phyloP scores from a whole-genome alignment of 2,797 vertebrate species.

The Pipistrellus pygmaeus region DNA sequence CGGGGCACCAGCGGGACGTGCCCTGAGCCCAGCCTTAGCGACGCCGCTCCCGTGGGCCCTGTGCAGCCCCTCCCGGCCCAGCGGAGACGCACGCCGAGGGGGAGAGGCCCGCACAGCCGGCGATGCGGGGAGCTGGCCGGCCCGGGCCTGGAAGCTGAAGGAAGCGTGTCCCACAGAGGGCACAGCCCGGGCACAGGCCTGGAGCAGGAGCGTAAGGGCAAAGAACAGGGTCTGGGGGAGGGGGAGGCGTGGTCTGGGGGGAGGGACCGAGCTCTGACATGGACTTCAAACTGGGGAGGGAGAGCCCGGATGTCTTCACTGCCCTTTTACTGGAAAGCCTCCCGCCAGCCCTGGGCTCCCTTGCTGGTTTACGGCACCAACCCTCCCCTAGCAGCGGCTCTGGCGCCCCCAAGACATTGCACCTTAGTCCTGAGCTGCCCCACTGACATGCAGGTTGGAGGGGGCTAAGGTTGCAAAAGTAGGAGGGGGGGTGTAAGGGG shows the following conservation, averaged over 20 bases:
- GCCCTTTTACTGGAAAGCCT: neutral
- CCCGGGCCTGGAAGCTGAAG: neutral
- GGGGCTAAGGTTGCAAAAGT: neutral
- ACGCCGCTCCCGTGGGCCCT: neutral
- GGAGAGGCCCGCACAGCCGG: neutral
- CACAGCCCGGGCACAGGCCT: neutral
- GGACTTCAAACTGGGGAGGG: neutral
- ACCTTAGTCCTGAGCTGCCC: neutral
- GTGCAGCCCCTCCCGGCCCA: accelerated
- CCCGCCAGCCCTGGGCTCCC: neutral
- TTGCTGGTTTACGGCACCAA: neutral
- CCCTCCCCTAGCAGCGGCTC: neutral
- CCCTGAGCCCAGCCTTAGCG: neutral
- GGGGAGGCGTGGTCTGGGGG: neutral
- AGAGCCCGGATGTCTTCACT: neutral
- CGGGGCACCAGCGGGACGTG: accelerated
- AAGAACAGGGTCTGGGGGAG: neutral
- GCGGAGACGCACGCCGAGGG: neutral
- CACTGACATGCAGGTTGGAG: neutral
- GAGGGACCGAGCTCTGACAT: neutral
- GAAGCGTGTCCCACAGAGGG: neutral
- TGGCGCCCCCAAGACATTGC: neutral
- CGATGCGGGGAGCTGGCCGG: accelerated
- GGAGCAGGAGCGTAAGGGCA: neutral
- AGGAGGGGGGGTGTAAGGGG: neutral